phyloP scores from a whole-genome alignment of 2,888 invertebrate species.

The Eupithecia centaureata region DNA sequence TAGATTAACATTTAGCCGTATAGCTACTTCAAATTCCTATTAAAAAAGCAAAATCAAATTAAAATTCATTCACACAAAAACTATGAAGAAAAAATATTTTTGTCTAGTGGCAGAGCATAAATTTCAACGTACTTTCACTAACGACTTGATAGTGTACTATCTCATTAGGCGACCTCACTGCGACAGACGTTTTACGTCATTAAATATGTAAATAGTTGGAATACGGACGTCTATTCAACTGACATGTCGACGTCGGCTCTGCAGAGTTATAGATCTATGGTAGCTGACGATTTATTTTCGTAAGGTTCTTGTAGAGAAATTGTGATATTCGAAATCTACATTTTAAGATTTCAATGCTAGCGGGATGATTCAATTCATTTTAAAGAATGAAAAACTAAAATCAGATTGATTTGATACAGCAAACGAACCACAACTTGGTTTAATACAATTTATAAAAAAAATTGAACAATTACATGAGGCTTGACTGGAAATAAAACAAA shows the following conservation, averaged over 20 bases:
- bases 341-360: too few species aligned
- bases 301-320: conserved; percentile 7
- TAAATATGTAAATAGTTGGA: conserved; percentile 81
- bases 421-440: too few species aligned
- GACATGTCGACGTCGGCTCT: conserved; percentile 69
- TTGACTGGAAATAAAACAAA: too few species aligned
- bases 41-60: not conserved
- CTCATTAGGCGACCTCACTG: conserved; percentile 71
- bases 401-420: not conserved
- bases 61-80: not conserved
- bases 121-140: conserved; percentile 46
- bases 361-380: not conserved
- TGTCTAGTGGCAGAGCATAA: conserved; percentile 28
- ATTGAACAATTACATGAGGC: too few species aligned
- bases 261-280: conserved; percentile 59
- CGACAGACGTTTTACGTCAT: conserved; percentile 76
- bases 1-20: too few species aligned
- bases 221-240: conserved; percentile 76
- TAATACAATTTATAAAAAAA: too few species aligned
- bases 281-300: conserved; percentile 36
- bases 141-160: conserved; percentile 63
- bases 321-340: not conserved
- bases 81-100: conserved; percentile 23
- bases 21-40: too few species aligned
- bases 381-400: not conserved